These are phyloP conservation scores for Wiebesia pumilae DNA, from an alignment of 1,140 invertebrate genomes.

Conservation along the genomic window DNA sequence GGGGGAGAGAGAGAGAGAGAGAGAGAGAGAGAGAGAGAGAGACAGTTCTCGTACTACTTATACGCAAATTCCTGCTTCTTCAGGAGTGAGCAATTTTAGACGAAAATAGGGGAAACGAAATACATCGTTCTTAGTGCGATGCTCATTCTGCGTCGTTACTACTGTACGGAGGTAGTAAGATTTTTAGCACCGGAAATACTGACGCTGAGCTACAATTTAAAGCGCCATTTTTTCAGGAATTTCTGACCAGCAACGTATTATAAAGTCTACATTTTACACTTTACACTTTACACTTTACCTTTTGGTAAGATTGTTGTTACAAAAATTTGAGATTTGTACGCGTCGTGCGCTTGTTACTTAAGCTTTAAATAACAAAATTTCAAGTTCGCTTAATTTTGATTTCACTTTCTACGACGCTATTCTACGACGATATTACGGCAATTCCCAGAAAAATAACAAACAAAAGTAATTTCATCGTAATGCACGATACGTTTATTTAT, in stretches of 20 bases:
- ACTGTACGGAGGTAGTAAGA: background rate
- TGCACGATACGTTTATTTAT: no score
- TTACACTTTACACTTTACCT: no score
- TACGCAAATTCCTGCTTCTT: background rate
- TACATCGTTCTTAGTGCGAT: background rate
- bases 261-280: background rate
- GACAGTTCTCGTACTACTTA: slow-evolving; percentile 6
- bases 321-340: background rate
- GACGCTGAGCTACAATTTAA: background rate
- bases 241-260: background rate
- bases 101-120: slow-evolving; percentile 20
- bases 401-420: no score
- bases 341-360: background rate
- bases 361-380: no score
- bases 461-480: no score
- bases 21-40: background rate
- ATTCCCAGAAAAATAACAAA: no score
- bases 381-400: no score
- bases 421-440: no score
- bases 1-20: background rate
- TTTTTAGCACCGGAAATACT: slow-evolving; percentile 13
- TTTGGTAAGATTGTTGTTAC: no score
- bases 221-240: background rate
- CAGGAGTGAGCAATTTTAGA: background rate
- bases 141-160: background rate